Percentiles rank a stretch among this genome's conserved stretches.
These are phyloP conservation scores for Chouioia cunea DNA, from an alignment of 2,888 invertebrate genomes.

Conservation along the genomic window DNA sequence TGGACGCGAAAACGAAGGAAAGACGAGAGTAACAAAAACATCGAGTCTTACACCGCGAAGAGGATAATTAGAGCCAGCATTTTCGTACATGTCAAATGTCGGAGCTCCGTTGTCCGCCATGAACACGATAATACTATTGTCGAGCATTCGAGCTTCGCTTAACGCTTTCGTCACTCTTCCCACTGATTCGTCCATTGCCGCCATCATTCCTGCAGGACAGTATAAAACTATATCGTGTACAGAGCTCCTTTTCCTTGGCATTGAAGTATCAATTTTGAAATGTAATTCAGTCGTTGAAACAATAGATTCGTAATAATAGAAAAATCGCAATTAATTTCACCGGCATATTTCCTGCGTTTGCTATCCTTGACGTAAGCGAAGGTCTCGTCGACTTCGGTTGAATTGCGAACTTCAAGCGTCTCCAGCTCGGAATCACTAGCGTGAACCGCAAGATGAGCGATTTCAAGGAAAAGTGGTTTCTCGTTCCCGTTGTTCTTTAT, in stretches of 20 bases:
- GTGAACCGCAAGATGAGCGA: constrained; percentile 86
- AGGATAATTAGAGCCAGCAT: constrained; percentile 75
- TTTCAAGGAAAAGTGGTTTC: constrained; percentile 81
- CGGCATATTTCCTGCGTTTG: constrained; percentile 80
- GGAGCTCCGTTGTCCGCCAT: constrained; percentile 75
- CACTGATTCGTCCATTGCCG: constrained; percentile 74
- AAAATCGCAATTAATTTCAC: too few species aligned
- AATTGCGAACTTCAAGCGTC: constrained; percentile 77
- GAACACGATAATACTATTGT: constrained; percentile 74
- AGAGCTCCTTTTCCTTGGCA: too few species aligned
- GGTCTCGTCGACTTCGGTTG: constrained; percentile 74
- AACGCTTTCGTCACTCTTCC: constrained; percentile 71
- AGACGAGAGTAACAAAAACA: too few species aligned
- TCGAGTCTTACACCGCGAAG: constrained; percentile 72
- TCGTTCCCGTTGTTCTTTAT: constrained; percentile 70
- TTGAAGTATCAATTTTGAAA: too few species aligned
- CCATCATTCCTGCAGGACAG: constrained; percentile 72
- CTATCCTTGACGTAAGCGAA: constrained; percentile 79
- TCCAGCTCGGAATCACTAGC: constrained; percentile 69
- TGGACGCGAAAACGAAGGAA: too few species aligned
- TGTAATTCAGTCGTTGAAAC: too few species aligned
- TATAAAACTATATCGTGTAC: too few species aligned
- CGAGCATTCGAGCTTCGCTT: constrained; percentile 68
- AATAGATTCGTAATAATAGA: too few species aligned
- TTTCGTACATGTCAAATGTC: constrained; percentile 69